Base-by-base conservation (phyloP, 2,888 invertebrate species). In the Macrosoma leucophasiata region DNA sequence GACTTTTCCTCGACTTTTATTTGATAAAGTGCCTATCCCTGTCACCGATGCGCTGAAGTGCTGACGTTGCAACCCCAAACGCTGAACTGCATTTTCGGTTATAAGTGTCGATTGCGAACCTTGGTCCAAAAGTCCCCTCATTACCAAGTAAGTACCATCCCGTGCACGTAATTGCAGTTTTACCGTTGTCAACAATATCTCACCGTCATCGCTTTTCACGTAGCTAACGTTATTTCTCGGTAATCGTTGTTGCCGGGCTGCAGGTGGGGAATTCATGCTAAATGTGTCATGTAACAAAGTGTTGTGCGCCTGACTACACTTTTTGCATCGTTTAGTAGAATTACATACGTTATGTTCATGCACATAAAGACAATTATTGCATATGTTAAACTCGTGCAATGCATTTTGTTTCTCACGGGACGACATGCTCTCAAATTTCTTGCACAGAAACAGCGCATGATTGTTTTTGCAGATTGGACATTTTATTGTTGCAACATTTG, bases 401-500 rank as follows among this genome's bases (percentile, higher is more conserved):
- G 29, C 25, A 18, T 13, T 29, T 13, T 33, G 14, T 14, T 34
- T 36, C 10, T 21, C 29, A 6, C 26, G 37, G 19, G 37, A 13
- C 20, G 33, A 6, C 31, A 36, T 25, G 7, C 31, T 24, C 8
- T 13, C n/a, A 13, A 41, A 44, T 32, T 27, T 23, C 7, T 29
- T 32, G 25, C 41, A 44, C 13, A 33, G 14, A 11, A 28, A 28
- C 17, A 44, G 20, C 8, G 31, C 20, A 28, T 41, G 41, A 26
- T 32, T 26, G 9, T 15, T 19, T 14, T 32, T 33, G 20, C 36
- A 39, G 4, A 43, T 8, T 12, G 37, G 35, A 15, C 43, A 43
- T 17, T 10, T 33, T 15, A 28, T 17, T n/a, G n/a, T 29, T 22
- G n/a, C n/a, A n/a, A n/a, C n/a, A n/a, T n/a, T n/a, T n/a, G n/a